Percentiles rank a stretch among this genome's conserved stretches.
These are phyloP conservation scores for Oscheius sp. DNA, from an alignment of 1,140 invertebrate species.

Conservation along the genomic window DNA sequence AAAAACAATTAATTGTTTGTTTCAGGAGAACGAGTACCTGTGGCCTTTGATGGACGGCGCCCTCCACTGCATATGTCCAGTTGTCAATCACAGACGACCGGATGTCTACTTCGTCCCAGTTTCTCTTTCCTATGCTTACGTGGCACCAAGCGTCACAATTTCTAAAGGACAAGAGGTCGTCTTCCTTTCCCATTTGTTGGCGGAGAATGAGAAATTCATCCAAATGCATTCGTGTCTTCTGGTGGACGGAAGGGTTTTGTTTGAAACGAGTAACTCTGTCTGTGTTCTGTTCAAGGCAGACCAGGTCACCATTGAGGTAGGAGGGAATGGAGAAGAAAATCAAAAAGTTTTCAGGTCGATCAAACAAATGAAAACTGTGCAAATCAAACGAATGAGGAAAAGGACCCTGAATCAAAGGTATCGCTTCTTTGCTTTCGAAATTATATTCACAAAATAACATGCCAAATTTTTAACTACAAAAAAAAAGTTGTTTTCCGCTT, in stretches of 20 bases:
- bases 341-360: no score
- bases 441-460: no score
- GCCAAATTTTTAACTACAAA: no score
- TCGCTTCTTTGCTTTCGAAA: no score
- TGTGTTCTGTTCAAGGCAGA: slow-evolving; percentile 8
- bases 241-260: neutral
- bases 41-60: slow-evolving; percentile 27
- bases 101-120: slow-evolving; percentile 20
- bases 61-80: slow-evolving; percentile 14
- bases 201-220: slow-evolving; percentile 28
- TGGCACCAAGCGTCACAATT: neutral
- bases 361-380: no score
- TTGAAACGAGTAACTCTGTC: slow-evolving; percentile 9
- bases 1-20: slow-evolving; percentile 1
- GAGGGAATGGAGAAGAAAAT: no score
- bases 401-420: no score
- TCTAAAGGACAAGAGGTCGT: neutral
- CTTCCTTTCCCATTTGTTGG: neutral
- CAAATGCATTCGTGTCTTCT: slow-evolving; percentile 14
- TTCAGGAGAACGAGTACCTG: neutral
- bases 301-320: no score
- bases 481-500: no score
- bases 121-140: neutral
- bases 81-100: slow-evolving; percentile 1
- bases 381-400: no score